These are phyloP conservation scores for Rhimphoctona megacephalus DNA, from an alignment of 2,888 invertebrate genomes.

Conservation along the genomic window DNA sequence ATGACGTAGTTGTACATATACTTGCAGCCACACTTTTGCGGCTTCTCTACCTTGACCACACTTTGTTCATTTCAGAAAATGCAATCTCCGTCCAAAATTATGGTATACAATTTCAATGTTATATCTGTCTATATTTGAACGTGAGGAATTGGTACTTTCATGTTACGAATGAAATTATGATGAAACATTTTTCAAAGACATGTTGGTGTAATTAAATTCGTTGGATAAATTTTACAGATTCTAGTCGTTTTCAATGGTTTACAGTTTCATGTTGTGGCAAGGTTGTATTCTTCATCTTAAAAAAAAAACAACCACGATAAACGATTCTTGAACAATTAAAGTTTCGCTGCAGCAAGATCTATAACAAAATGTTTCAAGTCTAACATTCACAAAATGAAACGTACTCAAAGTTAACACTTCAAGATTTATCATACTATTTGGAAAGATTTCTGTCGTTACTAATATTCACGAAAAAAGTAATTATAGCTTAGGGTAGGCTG, in stretches of 20 bases:
- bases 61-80: constrained; percentile 29
- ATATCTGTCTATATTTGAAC: constrained; percentile 4
- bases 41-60: constrained; percentile 29
- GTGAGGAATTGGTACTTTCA: background rate
- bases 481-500: background rate
- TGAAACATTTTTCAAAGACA: background rate
- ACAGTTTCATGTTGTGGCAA: background rate
- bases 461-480: background rate
- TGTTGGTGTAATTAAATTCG: background rate
- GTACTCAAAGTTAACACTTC: background rate
- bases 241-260: background rate
- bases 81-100: constrained; percentile 6
- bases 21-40: constrained; percentile 7
- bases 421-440: background rate
- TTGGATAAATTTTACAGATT: no score
- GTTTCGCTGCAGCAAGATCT: background rate
- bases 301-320: background rate
- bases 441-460: background rate
- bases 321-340: background rate
- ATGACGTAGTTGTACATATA: constrained; percentile 22
- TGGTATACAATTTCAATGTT: background rate
- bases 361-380: background rate
- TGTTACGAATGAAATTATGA: background rate
- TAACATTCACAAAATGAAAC: background rate
- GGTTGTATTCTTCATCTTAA: background rate